Percentiles rank a stretch among this genome's conserved stretches.
Evolutionary conservation across 2,888 invertebrate genomes (phyloP).

Genomic region (Gymnosoma rotundatum): DNA sequence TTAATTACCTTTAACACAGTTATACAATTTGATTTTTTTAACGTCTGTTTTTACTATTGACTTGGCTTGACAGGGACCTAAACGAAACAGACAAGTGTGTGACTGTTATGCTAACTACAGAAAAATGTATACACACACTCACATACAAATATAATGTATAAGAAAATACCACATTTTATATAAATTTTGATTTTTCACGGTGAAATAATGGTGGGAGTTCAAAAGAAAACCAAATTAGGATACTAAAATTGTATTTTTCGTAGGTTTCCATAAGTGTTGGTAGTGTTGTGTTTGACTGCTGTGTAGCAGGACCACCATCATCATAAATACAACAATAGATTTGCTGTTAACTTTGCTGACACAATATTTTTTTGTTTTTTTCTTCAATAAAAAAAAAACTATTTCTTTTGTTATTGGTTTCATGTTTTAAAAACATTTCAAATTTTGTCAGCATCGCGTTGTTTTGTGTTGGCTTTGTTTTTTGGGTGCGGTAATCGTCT

Average conservation of each 20-base stretch:
- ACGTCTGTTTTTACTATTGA: conserved; percentile 31
- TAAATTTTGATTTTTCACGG: background rate
- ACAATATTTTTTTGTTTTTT: background rate
- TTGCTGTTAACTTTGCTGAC: conserved; percentile 28
- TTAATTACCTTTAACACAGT: too few relatives aligned
- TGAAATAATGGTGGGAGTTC: background rate
- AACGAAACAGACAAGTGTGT: conserved; percentile 20
- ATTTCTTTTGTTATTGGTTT: too few relatives aligned
- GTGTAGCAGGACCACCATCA: conserved; percentile 5
- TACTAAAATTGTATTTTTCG: background rate
- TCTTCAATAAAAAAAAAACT: too few relatives aligned
- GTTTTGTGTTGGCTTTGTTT: conserved; percentile 19
- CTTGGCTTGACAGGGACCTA: conserved; percentile 34
- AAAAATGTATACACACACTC: too few relatives aligned
- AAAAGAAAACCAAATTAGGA: background rate
- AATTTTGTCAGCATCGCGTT: conserved; percentile 28
- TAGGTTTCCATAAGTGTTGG: background rate
- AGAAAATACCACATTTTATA: background rate
- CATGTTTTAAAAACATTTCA: background rate
- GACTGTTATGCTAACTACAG: conserved; percentile 35
- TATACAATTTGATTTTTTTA: conserved; percentile 5
- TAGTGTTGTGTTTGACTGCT: background rate
- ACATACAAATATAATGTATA: background rate
- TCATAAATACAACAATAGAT: conserved; percentile 24
- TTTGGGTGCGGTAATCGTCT: conserved; percentile 55